These are phyloP conservation scores for Diplazon laetatorius DNA, from an alignment of 2,888 invertebrate species.

Conservation along the genomic window DNA sequence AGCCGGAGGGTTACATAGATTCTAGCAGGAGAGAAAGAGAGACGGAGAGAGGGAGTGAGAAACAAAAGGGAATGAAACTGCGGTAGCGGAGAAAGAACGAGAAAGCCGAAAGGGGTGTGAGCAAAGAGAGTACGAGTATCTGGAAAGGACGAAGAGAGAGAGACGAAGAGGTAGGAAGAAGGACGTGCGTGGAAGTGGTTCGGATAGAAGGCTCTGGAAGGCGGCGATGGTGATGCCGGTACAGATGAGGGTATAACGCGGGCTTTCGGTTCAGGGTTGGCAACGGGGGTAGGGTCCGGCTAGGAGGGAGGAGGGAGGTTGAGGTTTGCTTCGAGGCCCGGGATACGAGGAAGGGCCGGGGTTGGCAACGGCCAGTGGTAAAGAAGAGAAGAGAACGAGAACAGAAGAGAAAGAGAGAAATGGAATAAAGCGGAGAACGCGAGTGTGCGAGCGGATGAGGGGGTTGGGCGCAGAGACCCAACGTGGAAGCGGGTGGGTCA, in stretches of 20 bases:
- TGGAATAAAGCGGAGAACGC: too few species aligned
- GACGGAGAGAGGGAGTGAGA: conserved; percentile 62
- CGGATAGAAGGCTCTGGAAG: conserved; percentile 45
- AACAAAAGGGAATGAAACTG: conserved; percentile 51
- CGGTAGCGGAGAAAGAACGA: conserved; percentile 44
- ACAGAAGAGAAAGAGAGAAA: too few species aligned
- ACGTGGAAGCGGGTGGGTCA: conserved; percentile 78
- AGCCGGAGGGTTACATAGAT: conserved; percentile 51
- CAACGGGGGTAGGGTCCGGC: too few species aligned
- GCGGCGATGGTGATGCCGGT: conserved; percentile 54
- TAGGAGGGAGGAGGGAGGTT: too few species aligned
- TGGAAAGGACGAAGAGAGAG: conserved; percentile 39
- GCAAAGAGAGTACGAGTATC: conserved; percentile 47
- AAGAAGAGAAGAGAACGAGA: conserved; percentile 68
- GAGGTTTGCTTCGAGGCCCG: conserved; percentile 58
- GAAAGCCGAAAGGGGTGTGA: conserved; percentile 39
- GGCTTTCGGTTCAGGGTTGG: conserved; percentile 43
- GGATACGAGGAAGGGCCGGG: conserved; percentile 55
- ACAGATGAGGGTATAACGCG: conserved; percentile 33
- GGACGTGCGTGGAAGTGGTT: conserved; percentile 56
- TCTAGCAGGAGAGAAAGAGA: conserved; percentile 46
- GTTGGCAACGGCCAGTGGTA: conserved; percentile 49
- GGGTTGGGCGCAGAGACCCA: conserved; percentile 58
- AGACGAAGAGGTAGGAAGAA: conserved; percentile 59
- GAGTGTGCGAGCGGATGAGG: conserved; percentile 69